These are phyloP conservation scores for Poecilus cupreus DNA, from an alignment of 2,888 invertebrate genomes.

Conservation along the genomic window DNA sequence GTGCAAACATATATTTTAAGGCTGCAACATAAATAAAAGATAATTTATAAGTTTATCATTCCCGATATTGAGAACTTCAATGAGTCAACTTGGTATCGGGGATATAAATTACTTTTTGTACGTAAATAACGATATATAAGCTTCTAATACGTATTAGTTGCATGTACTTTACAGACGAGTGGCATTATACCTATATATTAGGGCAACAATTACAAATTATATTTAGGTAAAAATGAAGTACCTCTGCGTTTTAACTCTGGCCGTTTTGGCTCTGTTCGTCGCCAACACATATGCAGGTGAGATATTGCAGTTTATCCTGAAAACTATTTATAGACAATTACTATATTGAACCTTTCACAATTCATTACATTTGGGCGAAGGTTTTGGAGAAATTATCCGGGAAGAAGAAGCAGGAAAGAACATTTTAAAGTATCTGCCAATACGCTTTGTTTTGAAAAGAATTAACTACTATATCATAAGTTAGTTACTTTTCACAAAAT, in stretches of 20 bases:
- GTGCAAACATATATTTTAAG: no score
- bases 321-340: no score
- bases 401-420: no score
- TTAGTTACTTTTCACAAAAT: no score
- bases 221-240: conserved; percentile 35
- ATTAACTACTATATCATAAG: no score
- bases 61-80: neutral
- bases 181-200: neutral
- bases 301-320: neutral
- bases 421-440: no score
- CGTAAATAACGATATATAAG: conserved; percentile 15
- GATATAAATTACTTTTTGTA: neutral
- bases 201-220: neutral
- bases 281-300: neutral
- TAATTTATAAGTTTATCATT: neutral
- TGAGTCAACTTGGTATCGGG: neutral
- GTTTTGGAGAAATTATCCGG: no score
- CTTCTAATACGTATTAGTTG: neutral
- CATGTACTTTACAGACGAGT: neutral
- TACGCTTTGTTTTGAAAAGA: no score
- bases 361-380: no score
- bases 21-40: neutral
- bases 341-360: no score
- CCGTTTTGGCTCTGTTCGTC: neutral
- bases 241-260: conserved; percentile 25